Percentiles rank a stretch among this genome's conserved stretches.
phyloP scores from a whole-genome alignment of 2,888 invertebrate species.

The Deilephila elpenor region DNA sequence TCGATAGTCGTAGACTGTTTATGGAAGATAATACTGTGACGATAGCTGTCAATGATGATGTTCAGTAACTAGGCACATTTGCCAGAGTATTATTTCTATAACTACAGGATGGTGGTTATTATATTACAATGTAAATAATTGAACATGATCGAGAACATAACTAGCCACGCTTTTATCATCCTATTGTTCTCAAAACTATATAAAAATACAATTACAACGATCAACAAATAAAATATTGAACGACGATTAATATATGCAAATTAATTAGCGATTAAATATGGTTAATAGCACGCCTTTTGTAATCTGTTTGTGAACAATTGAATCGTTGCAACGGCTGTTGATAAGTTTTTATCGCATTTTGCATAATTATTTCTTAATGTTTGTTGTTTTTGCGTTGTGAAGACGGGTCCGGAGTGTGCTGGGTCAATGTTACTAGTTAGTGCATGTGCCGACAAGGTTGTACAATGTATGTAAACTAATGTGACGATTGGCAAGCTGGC shows the following conservation, averaged over 20 bases:
- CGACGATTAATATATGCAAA: conserved; percentile 12
- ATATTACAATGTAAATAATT: not conserved
- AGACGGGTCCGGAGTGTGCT: conserved; percentile 2
- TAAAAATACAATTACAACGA: conserved; percentile 4
- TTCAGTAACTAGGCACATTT: no score
- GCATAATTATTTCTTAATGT: conserved; percentile 32
- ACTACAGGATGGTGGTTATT: no score
- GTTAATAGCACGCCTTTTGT: conserved; percentile 30
- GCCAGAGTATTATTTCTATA: no score
- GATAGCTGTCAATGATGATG: no score
- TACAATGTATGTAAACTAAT: not conserved
- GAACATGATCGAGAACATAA: not conserved
- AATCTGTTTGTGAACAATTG: conserved; percentile 43
- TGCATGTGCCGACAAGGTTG: conserved; percentile 3
- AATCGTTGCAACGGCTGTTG: conserved; percentile 39
- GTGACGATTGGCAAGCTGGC: not conserved
- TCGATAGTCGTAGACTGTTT: no score
- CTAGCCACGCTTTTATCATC: not conserved
- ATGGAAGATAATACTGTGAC: no score
- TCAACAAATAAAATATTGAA: not conserved
- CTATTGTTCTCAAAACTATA: not conserved
- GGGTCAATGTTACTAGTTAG: conserved; percentile 23
- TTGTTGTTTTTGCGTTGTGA: conserved; percentile 21
- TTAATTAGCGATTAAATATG: conserved; percentile 19
- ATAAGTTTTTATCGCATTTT: conserved; percentile 29